These are phyloP conservation scores for Stenurella melanura DNA, from an alignment of 2,888 invertebrate species.

Conservation along the genomic window DNA sequence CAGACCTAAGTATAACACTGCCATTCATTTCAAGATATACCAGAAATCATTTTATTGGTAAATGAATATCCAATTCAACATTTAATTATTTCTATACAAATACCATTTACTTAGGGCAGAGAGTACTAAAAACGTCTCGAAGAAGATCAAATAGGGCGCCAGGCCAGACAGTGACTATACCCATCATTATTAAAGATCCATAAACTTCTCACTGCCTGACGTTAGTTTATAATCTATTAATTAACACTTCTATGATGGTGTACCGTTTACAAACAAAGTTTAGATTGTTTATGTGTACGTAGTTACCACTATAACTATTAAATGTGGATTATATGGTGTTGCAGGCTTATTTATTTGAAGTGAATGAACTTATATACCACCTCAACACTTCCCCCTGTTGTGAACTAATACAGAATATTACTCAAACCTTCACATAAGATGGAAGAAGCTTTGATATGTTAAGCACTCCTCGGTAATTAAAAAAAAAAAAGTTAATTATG, in stretches of 20 bases:
- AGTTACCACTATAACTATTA: not conserved
- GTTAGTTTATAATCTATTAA: not conserved
- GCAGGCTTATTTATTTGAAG: not conserved
- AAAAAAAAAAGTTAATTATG: too few species aligned
- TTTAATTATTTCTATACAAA: not conserved
- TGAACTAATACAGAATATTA: too few species aligned
- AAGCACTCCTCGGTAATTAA: too few species aligned
- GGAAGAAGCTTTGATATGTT: too few species aligned
- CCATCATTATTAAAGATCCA: not conserved
- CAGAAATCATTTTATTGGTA: too few species aligned
- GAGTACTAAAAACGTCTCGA: not conserved
- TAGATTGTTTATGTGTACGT: not conserved
- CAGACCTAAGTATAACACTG: too few species aligned
- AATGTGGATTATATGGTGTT: not conserved
- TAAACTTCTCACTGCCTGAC: not conserved
- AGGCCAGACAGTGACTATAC: not conserved
- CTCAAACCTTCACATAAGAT: too few species aligned
- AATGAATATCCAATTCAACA: not conserved
- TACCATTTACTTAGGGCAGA: not conserved
- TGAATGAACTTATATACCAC: not conserved
- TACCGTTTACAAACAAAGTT: not conserved
- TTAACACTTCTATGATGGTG: not conserved
- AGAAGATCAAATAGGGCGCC: not conserved
- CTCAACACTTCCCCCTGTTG: too few species aligned
- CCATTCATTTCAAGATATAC: too few species aligned